Evolutionary conservation across 2,113 vertebrate species (phyloP), one percentile per base, ranked within the genome.

Genomic region (Phycodurus eques): DNA sequence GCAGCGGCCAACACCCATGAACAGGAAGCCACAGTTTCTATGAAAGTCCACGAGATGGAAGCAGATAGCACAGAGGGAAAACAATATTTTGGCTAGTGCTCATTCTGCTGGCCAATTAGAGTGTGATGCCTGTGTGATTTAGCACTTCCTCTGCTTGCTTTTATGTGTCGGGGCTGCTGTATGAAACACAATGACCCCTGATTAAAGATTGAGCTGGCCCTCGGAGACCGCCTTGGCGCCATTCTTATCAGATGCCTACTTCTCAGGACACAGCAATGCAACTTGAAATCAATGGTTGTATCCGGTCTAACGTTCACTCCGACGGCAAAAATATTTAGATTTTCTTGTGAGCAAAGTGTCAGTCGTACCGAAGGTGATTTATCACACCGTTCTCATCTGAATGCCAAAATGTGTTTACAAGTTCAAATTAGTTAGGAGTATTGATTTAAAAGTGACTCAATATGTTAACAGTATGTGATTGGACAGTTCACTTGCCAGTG

Each of bases 11-110:
- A 93, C 94, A 94, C 94, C 93, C 93, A 92, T 47, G 92, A 94
- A 95, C 94, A 95, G 96, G 95, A 99, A 98, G 93, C 89, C 87
- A 81, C 89, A 87, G 90, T 92, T 94, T 92, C 93, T 93, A 90
- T 93, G 89, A 94, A 92, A 94, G 92, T 92, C 92, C 90, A 89
- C 92, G 90, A 93, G 93, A 94, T 94, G 90, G 92, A 94, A 94
- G 92, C 88, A 93, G 93, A 94, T 95, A 93, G 89, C 65, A 73
- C 89, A 92, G 78, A 80, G 93, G 88, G 85, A 88, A 90, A 91
- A 90, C 86, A 91, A 92, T 93, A 87, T 91, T 88, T 88, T 83
- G 88, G 77, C 91, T 75, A 20, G 83, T 91, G 85, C 87, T 93
- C 85, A 81, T 90, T 88, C 87, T 89, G 90, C 87, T 80, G 84